phyloP scores from a whole-genome alignment of 2,113 vertebrate species.

The Neodon shergylaensis region DNA sequence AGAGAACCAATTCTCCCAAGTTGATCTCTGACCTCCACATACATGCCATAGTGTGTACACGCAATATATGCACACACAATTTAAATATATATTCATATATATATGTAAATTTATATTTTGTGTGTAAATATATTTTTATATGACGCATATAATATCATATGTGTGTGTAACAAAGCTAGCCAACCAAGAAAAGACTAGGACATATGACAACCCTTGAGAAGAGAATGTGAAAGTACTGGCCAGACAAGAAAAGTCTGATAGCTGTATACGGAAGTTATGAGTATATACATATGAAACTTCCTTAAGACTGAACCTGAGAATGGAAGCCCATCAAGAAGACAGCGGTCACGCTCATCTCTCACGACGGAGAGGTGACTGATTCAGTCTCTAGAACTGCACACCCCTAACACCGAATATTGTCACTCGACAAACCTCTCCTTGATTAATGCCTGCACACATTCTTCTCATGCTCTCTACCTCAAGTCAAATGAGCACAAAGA shows the following conservation, averaged over 20 bases:
- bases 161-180: neutral
- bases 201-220: neutral
- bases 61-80: too few species aligned
- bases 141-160: too few species aligned
- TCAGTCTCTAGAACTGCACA: neutral
- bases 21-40: neutral
- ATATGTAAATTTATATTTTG: too few species aligned
- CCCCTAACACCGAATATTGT: neutral
- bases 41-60: too few species aligned
- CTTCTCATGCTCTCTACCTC: neutral
- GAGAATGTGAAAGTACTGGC: neutral
- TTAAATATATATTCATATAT: too few species aligned
- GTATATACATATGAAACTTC: neutral
- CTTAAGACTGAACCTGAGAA: neutral
- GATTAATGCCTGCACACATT: neutral
- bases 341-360: neutral
- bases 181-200: conserved; percentile 11
- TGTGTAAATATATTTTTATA: too few species aligned
- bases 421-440: neutral
- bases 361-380: neutral
- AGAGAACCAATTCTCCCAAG: neutral
- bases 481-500: conserved; percentile 4
- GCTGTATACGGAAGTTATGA: neutral
- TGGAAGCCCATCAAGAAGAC: neutral
- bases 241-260: neutral